Evolutionary conservation across 2,888 invertebrate genomes (phyloP), one percentile per base, ranked within the genome.

Genomic region (Orgyia antiqua): DNA sequence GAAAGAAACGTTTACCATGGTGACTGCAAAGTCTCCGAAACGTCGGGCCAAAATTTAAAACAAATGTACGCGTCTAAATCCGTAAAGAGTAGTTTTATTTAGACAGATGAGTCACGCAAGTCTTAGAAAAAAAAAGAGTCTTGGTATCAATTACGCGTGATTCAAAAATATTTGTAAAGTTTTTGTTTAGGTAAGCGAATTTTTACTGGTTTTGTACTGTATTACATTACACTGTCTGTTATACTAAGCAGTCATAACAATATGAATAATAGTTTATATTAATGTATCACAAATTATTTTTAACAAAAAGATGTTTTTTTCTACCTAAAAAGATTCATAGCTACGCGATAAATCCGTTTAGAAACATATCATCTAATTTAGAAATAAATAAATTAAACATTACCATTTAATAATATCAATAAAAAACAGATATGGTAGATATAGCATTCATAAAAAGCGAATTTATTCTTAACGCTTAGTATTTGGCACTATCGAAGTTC

Each of bases 401-500:
- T 10, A 21, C 4, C 4, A 27, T 18, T 32, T 20, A 24, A 17
- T 20, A 33, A 34, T 23, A 23, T 29, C 12, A 24, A 39, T 34
- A 31, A 31, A 31, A 39, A 41, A 38, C 31, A 35, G 29, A 43
- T 42, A 40, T 42, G 31, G 29, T 45, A 41, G 31, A 42, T 30
- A 37, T 40, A 43, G n/a, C 28, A 37, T 40, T 40, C 18, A 35
- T 46, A 40, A 43, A 30, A 49, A 38, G 44, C 46, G 39, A 46
- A 39, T 51, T n/a, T n/a, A n/a, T n/a, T 29, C 37, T 43, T 52
- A 55, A 50, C 53, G 44, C 53, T 46, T 50, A 27, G 24, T 34
- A 39, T 58, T 58, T 58, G 53, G 58, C 58, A 57, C 58, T 45
- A 31, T 42, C 37, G 30, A 27, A 42, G 37, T 42, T 39, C 36